These are phyloP conservation scores for Apodemia duryi DNA, from an alignment of 2,888 invertebrate species.

Conservation along the genomic window DNA sequence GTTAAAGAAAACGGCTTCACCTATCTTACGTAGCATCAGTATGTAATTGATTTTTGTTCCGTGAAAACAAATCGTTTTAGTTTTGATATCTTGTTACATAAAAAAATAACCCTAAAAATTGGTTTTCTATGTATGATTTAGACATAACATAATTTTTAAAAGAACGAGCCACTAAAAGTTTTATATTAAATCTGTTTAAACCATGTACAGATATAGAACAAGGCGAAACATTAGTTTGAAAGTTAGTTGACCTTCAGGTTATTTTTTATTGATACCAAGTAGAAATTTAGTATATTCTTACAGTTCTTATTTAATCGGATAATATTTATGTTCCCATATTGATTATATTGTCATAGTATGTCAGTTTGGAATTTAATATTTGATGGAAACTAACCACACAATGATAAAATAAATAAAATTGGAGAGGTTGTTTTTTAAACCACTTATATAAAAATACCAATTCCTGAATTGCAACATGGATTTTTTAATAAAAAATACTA, in stretches of 20 bases:
- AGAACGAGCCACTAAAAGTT: neutral
- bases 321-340: neutral
- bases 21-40: neutral
- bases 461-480: neutral
- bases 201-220: constrained; percentile 16
- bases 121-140: neutral
- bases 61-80: constrained; percentile 32
- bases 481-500: neutral
- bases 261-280: constrained; percentile 16
- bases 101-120: neutral
- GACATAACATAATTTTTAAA: neutral
- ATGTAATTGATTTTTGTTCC: neutral
- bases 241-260: constrained; percentile 21
- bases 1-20: neutral
- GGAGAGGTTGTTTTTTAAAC: neutral
- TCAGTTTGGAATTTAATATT: neutral
- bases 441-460: neutral
- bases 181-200: neutral
- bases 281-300: constrained; percentile 11
- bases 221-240: constrained; percentile 19
- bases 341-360: neutral
- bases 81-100: constrained; percentile 20
- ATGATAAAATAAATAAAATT: too few relatives aligned
- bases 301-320: neutral
- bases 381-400: neutral